Conservation (phyloP, 2,113 vertebrate genomes). For the Noturus placidus region DNA sequence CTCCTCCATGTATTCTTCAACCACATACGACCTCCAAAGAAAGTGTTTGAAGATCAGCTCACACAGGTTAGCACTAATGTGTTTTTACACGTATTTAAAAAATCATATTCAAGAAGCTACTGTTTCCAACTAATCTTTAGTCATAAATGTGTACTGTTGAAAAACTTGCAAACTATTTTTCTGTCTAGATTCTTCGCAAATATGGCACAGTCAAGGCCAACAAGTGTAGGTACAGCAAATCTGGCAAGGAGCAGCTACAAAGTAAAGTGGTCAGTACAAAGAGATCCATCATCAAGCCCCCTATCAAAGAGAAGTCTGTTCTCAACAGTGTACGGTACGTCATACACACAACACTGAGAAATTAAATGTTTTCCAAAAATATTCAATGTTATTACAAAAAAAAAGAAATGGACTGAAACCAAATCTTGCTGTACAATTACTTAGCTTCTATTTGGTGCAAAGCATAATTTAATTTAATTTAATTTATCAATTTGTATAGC, state of each 20-base stretch:
- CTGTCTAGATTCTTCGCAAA: constrained; percentile 86
- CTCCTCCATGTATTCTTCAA: constrained; percentile 94
- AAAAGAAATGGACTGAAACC: background rate
- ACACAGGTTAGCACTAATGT: constrained; percentile 79
- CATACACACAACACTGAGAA: background rate
- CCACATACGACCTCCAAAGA: constrained; percentile 90
- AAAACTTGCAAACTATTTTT: background rate
- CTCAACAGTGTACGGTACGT: constrained; percentile 90
- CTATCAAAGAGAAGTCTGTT: constrained; percentile 89
- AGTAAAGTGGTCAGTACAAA: constrained; percentile 97
- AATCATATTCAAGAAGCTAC: background rate
- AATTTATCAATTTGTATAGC: no score
- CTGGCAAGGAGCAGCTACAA: constrained; percentile 92
- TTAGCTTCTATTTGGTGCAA: background rate
- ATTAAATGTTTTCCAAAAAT: background rate
- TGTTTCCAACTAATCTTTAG: background rate
- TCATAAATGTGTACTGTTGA: background rate
- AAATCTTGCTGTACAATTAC: background rate
- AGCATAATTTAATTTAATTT: no score
- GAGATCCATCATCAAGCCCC: constrained; percentile 87
- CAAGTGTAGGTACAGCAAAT: constrained; percentile 94
- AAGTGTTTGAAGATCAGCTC: constrained; percentile 94
- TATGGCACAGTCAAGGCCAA: constrained; percentile 90
- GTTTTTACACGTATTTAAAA: background rate
- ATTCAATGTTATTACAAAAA: background rate